Evolutionary conservation across 2,888 invertebrate species (phyloP).

Genomic region (Amorpha juglandis): DNA sequence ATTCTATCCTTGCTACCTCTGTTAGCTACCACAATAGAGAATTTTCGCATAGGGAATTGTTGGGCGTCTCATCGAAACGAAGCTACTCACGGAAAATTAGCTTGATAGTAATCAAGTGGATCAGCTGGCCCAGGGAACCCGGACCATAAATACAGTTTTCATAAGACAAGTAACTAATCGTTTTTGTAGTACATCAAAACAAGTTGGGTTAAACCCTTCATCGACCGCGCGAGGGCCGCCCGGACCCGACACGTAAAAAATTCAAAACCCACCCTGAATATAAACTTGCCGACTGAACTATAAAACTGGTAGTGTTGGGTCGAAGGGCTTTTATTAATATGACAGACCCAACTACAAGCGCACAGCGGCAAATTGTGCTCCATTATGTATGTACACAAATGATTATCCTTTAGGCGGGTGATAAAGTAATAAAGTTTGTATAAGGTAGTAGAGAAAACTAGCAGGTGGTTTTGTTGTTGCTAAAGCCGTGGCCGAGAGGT

Average conservation of each 20-base stretch:
- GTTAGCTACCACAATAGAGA: no score
- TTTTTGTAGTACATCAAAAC: constrained; percentile 14
- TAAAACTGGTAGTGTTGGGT: constrained; percentile 56
- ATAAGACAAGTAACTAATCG: background rate
- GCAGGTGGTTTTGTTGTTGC: background rate
- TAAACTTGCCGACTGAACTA: constrained; percentile 58
- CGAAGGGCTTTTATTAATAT: constrained; percentile 54
- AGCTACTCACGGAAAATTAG: no score
- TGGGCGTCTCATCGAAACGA: no score
- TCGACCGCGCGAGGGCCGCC: constrained; percentile 39
- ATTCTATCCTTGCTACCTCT: no score
- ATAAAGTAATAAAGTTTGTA: background rate
- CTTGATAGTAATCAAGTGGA: no score
- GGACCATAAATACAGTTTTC: no score
- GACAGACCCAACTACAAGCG: constrained; percentile 30
- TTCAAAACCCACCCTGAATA: constrained; percentile 71
- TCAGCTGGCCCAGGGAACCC: no score
- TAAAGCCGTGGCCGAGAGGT: no score
- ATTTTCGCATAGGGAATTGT: no score
- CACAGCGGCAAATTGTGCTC: constrained; percentile 37
- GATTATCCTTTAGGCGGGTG: constrained; percentile 17
- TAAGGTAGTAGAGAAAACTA: background rate
- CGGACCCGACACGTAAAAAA: constrained; percentile 63
- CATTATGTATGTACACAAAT: constrained; percentile 21
- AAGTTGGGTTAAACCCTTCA: constrained; percentile 2